Percentiles rank a stretch among this genome's conserved stretches.
These are phyloP conservation scores for Lycopodina hypogea DNA, from an alignment of 37 sponge, comb jelly and placozoan species.

Conservation along the genomic window DNA sequence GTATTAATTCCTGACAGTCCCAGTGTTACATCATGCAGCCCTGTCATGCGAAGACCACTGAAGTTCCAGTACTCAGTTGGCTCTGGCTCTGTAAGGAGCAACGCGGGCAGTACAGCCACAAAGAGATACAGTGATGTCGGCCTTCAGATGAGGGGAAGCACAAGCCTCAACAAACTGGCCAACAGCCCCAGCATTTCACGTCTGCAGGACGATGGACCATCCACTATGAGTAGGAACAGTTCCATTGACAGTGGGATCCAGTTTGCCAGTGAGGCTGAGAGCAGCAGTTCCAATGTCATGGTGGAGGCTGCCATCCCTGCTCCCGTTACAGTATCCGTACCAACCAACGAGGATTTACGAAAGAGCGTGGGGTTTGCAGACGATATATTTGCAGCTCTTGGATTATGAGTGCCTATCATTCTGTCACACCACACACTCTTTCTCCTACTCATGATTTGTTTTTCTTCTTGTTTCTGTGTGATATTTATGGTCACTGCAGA, in stretches of 20 bases:
- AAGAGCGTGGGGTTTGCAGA: conserved; percentile 17
- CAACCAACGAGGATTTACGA: not conserved
- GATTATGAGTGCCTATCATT: not conserved
- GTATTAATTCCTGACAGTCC: conserved; percentile 1
- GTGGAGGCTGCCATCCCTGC: not conserved
- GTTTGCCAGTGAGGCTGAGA: conserved; percentile 49
- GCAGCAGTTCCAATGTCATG: not conserved
- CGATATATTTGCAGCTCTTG: conserved; percentile 15
- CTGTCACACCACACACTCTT: no score
- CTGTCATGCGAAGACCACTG: not conserved
- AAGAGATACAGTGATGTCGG: not conserved
- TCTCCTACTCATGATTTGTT: not conserved
- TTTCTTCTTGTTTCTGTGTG: not conserved
- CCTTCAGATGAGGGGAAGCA: conserved; percentile 11
- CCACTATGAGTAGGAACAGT: conserved; percentile 35
- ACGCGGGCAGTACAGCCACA: not conserved
- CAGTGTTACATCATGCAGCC: conserved; percentile 15
- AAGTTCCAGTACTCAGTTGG: not conserved
- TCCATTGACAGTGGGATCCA: conserved; percentile 62
- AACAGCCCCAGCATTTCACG: not conserved
- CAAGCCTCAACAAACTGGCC: conserved; percentile 15
- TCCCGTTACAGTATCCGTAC: not conserved
- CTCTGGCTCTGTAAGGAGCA: not conserved
- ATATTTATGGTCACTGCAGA: no score
- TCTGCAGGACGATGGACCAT: conserved; percentile 9